These are phyloP conservation scores for Aethes cnicana DNA, from an alignment of 2,888 invertebrate genomes.

Conservation along the genomic window DNA sequence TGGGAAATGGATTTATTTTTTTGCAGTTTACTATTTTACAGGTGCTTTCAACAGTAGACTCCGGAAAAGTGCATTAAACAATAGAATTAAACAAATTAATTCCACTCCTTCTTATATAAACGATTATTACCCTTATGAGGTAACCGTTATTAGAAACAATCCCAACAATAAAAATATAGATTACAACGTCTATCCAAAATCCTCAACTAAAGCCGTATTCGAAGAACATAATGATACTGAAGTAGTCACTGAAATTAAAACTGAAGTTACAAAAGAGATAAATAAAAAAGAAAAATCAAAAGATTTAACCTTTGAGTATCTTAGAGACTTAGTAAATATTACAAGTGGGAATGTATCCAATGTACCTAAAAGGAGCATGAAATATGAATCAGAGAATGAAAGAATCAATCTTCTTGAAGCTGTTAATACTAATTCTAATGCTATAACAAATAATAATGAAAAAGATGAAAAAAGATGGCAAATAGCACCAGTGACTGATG, in stretches of 20 bases:
- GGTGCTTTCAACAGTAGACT: constrained; percentile 39
- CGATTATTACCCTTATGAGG: constrained; percentile 64
- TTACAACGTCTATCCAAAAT: constrained; percentile 4
- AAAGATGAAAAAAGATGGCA: constrained; percentile 56
- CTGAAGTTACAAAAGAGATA: not conserved
- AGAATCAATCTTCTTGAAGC: constrained; percentile 48
- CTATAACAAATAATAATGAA: too few relatives aligned
- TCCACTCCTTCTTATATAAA: constrained; percentile 47
- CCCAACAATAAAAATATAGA: constrained; percentile 37
- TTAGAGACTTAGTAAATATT: constrained; percentile 10
- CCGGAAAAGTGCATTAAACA: constrained; percentile 46
- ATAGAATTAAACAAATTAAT: constrained; percentile 42
- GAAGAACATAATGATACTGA: not conserved
- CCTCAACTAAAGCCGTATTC: not conserved
- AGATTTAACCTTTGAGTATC: not conserved
- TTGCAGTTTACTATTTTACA: constrained; percentile 34
- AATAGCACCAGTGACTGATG: constrained; percentile 43
- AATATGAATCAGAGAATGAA: constrained; percentile 47
- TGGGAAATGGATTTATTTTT: not conserved
- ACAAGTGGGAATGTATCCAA: constrained; percentile 20
- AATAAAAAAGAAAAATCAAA: not conserved
- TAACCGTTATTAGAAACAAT: constrained; percentile 50
- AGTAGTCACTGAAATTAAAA: constrained; percentile 16
- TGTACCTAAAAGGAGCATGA: constrained; percentile 54
- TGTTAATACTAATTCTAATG: constrained; percentile 44